phyloP scores from a whole-genome alignment of 2,113 vertebrate genomes.

The Poeciliopsis occidentalis region DNA sequence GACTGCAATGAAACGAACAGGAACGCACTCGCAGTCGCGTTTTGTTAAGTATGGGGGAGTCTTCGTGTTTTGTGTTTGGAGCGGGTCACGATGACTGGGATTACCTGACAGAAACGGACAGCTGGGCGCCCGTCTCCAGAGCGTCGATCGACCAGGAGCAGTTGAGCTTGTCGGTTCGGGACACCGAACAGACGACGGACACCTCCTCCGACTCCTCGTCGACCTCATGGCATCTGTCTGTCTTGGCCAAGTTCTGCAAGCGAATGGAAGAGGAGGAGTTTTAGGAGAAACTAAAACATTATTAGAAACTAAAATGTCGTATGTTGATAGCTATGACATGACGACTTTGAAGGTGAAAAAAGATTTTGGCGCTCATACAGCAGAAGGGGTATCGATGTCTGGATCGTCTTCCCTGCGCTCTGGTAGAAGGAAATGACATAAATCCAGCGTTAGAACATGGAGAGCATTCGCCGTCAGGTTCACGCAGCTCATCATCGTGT shows the following conservation, averaged over 20 bases:
- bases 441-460: background rate
- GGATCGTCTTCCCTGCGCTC: background rate
- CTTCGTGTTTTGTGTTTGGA: background rate
- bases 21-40: background rate
- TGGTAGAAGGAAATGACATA: slow-evolving; percentile 17
- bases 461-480: background rate
- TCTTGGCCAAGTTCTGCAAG: fast-evolving
- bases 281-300: background rate
- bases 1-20: slow-evolving; percentile 28
- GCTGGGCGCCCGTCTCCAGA: background rate
- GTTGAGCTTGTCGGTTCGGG: slow-evolving; percentile 43
- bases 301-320: background rate
- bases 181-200: slow-evolving; percentile 36
- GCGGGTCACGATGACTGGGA: background rate
- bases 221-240: fast-evolving
- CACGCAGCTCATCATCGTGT: background rate
- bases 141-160: slow-evolving; percentile 58
- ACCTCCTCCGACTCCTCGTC: fast-evolving
- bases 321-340: background rate
- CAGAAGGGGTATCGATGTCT: background rate
- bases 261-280: background rate
- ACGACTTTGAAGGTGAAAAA: background rate
- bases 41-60: background rate
- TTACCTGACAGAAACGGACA: slow-evolving; percentile 49
- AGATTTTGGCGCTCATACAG: background rate